Evolutionary conservation across 2,113 vertebrate genomes (phyloP), one percentile per base, ranked within the genome.

Genomic region (Rostratula benghalensis): DNA sequence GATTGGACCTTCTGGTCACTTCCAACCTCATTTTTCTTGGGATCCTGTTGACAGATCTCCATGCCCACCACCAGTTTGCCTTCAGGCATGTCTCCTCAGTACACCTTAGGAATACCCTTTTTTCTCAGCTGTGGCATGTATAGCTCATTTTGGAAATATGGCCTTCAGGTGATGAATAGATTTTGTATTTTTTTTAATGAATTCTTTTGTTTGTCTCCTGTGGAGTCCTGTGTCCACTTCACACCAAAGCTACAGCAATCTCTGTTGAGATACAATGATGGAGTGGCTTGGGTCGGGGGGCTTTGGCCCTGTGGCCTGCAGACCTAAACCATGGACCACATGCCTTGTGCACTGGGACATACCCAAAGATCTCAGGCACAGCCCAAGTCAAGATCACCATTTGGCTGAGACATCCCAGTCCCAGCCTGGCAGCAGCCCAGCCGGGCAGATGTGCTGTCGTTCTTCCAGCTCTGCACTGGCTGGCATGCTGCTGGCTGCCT

Each of bases 141-240:
- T 9, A 37, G 13, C 14, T 74, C 18, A 14, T 63, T 78, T 73
- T 35, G 18, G 64, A 65, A 65, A 33, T 13, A 45, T 7, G 56
- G 28, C 41, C 53, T 69, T 37, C 39, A 37, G 56, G 45, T 28
- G 25, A 53, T 28, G 18, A 57, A 16, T 24, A 51, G 22, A 45
- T 7, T 5, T 19, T 9, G 6, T 39, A 39, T 13, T 67, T 35
- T 74, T 56, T 69, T 4, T 5, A n/a, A 14, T 54, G 9, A 37
- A 24, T 53, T 69, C 43, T 64, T 35, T 8, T 16, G 1, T 46
- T 28, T 3, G 4, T 61, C 61, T 64, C 33, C 21, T 22, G 13
- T 48, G 54, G 21, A 45, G 53, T n/a, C 54, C 27, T 13, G 0
- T n/a, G 21, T 43, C 23, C 1, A 1, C 45, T 59, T 64, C 0